Percentiles rank a stretch among this genome's conserved stretches.
phyloP scores from a whole-genome alignment of 2,113 vertebrate species.

The Nyctereutes procyonoides region DNA sequence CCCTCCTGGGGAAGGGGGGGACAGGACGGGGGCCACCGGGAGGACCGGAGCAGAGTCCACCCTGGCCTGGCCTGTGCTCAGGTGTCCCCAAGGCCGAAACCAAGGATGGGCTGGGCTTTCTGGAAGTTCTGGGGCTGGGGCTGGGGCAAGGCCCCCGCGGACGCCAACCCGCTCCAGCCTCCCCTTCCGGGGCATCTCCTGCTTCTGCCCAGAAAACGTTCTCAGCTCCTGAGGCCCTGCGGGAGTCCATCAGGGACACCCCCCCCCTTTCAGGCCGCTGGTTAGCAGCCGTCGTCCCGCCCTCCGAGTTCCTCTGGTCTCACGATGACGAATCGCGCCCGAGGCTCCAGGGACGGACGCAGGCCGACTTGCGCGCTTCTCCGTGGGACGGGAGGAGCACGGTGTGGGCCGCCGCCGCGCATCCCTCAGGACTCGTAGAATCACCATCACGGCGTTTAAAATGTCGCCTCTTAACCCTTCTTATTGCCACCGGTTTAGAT shows the following conservation, averaged over 20 bases:
- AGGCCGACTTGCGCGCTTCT: too few species aligned
- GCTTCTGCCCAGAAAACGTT: not conserved
- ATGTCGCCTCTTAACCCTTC: not conserved
- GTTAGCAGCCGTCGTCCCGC: not conserved
- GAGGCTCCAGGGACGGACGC: not conserved
- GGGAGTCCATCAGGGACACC: not conserved
- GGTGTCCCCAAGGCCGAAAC: not conserved
- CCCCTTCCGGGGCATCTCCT: too few species aligned
- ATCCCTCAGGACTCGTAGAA: not conserved
- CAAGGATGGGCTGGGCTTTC: not conserved
- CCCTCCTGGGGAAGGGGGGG: fast-evolving
- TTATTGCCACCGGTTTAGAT: not conserved
- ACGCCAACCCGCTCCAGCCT: too few species aligned
- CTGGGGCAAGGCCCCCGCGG: too few species aligned
- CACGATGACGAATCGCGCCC: not conserved
- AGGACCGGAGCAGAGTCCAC: not conserved
- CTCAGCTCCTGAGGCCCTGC: not conserved
- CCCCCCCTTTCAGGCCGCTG: not conserved
- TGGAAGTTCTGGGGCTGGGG: not conserved
- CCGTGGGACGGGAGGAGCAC: too few species aligned
- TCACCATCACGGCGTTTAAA: not conserved
- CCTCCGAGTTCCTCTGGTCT: not conserved
- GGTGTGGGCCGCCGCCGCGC: too few species aligned
- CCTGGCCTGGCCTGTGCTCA: not conserved
- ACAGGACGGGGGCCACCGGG: fast-evolving